phyloP scores from a whole-genome alignment of 2,888 invertebrate species.

The Willowsia nigromaculata region DNA sequence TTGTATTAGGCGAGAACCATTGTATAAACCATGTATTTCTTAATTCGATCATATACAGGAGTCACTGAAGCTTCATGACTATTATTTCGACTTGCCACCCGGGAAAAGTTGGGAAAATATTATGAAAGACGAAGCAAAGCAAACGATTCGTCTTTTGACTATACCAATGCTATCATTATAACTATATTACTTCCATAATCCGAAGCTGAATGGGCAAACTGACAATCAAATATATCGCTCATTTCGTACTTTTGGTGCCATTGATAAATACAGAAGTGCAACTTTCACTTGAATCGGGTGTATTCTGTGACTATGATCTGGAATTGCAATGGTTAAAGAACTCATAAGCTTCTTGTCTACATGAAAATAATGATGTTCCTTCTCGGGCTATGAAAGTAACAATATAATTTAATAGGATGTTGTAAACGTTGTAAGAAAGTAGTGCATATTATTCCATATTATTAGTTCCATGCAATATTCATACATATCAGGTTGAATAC shows the following conservation, averaged over 20 bases:
- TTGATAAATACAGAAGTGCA: not conserved
- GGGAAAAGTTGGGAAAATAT: conserved; percentile 18
- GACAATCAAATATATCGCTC: not conserved
- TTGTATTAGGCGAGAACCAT: not conserved
- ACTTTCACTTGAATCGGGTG: not conserved
- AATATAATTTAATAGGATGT: not conserved
- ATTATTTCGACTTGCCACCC: conserved; percentile 12
- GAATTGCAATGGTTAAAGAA: not conserved
- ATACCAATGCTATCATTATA: not conserved
- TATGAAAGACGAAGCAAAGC: not conserved
- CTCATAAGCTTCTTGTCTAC: not conserved
- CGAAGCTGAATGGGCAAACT: not conserved
- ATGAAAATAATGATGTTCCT: not conserved
- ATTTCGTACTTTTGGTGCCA: too few relatives aligned
- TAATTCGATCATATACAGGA: conserved; percentile 19
- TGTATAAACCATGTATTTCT: conserved; percentile 1
- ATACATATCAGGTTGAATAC: too few relatives aligned
- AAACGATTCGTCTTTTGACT: not conserved
- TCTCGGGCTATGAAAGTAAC: not conserved
- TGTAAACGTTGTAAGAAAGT: not conserved
- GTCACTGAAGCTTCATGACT: conserved; percentile 17
- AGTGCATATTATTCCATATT: not conserved
- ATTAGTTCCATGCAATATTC: too few relatives aligned
- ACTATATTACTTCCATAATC: conserved; percentile 1
- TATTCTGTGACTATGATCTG: too few relatives aligned